Evolutionary conservation across 1,140 invertebrate species (phyloP).

Genomic region (Contarinia nasturtii): DNA sequence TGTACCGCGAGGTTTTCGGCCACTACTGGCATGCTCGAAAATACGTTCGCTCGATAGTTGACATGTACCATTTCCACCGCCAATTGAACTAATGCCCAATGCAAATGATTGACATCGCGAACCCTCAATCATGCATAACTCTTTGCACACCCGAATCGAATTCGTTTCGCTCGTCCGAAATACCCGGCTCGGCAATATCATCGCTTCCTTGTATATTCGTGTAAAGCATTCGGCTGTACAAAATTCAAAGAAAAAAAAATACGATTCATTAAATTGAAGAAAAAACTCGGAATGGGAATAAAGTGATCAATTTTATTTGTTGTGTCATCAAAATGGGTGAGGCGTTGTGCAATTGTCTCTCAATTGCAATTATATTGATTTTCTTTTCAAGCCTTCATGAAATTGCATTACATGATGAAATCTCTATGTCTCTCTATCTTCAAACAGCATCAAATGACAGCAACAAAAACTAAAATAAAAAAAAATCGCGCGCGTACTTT

Average conservation of each 20-base stretch:
- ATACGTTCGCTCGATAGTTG: slow-evolving; percentile 27
- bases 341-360: no score
- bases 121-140: slow-evolving; percentile 19
- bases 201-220: slow-evolving; percentile 21
- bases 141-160: slow-evolving; percentile 21
- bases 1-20: slow-evolving; percentile 21
- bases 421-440: no score
- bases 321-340: no score
- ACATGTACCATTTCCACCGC: slow-evolving; percentile 40
- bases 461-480: no score
- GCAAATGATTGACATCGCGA: slow-evolving; percentile 22
- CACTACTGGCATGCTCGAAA: slow-evolving; percentile 16
- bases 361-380: no score
- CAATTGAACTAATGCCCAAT: slow-evolving; percentile 12
- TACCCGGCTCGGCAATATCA: slow-evolving; percentile 24
- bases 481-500: no score
- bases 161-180: slow-evolving; percentile 24
- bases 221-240: slow-evolving; percentile 20
- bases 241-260: not conserved
- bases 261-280: not conserved
- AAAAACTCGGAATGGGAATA: no score
- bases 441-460: no score
- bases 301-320: no score
- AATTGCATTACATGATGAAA: no score
- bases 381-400: no score